These are phyloP conservation scores for Pangasius larnaudii DNA, from an alignment of 2,797 vertebrate genomes.

Conservation along the genomic window DNA sequence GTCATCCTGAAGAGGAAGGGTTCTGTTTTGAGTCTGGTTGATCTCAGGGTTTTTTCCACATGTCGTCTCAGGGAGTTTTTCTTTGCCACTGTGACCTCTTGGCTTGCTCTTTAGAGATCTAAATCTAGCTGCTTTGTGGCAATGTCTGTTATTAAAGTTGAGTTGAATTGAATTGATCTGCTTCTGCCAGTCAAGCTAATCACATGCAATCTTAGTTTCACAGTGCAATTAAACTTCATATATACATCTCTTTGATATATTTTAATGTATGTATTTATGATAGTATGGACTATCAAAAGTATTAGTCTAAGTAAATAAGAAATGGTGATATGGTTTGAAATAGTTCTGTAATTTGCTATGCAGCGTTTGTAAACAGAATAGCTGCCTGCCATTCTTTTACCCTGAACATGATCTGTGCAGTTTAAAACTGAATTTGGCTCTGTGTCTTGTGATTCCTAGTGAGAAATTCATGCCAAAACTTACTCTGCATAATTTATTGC, in stretches of 20 bases:
- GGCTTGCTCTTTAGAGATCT: not conserved
- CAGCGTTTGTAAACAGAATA: not conserved
- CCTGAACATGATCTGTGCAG: not conserved
- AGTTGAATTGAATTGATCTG: not conserved
- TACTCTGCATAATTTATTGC: conserved; percentile 30
- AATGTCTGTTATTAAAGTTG: not conserved
- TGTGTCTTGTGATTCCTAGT: not conserved
- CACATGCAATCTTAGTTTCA: not conserved
- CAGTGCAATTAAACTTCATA: not conserved
- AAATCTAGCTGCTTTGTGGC: not conserved
- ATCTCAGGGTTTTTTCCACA: not conserved
- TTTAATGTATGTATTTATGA: not conserved
- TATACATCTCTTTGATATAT: not conserved
- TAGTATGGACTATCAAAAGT: not conserved
- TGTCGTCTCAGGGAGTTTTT: not conserved
- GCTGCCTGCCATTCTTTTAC: not conserved
- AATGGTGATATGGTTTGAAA: not conserved
- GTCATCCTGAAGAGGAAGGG: not conserved
- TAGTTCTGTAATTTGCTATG: not conserved
- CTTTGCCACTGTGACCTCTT: not conserved
- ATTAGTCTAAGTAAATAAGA: conserved; percentile 6
- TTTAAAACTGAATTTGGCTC: conserved; percentile 16
- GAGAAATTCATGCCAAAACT: not conserved
- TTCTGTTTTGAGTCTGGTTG: not conserved
- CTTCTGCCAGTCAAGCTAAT: not conserved